phyloP scores from a whole-genome alignment of 2,888 invertebrate genomes.

The Stenoptilia bipunctidactyla region DNA sequence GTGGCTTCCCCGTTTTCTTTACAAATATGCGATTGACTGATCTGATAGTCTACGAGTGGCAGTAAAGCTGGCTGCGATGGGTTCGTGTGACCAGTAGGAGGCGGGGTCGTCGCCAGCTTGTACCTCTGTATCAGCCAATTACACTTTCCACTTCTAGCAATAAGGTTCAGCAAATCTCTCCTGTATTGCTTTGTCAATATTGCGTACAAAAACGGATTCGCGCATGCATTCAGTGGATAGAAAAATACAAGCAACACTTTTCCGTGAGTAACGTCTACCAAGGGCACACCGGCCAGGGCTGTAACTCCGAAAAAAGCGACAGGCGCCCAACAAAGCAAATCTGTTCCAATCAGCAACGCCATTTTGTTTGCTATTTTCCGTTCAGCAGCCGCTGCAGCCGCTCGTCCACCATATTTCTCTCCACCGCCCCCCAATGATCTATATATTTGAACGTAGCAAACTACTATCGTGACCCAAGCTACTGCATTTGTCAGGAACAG shows the following conservation, averaged over 20 bases:
- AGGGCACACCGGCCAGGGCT: conserved; percentile 84
- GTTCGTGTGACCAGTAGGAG: conserved; percentile 53
- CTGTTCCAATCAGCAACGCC: conserved; percentile 89
- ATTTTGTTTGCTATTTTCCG: conserved; percentile 89
- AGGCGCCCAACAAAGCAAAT: conserved; percentile 88
- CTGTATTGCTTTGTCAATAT: conserved; percentile 90
- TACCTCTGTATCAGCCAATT: conserved; percentile 52
- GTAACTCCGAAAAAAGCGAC: conserved; percentile 91
- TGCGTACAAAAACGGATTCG: conserved; percentile 93
- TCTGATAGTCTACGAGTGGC: conserved; percentile 47
- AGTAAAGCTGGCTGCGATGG: conserved; percentile 43
- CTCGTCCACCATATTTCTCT: conserved; percentile 74
- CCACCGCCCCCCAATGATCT: conserved; percentile 81
- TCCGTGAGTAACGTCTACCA: conserved; percentile 85
- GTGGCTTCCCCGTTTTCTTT: conserved; percentile 45
- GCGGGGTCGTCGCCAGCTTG: conserved; percentile 51
- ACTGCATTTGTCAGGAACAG: conserved; percentile 82
- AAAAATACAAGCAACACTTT: conserved; percentile 90
- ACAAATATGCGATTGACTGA: conserved; percentile 36
- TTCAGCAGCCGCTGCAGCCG: conserved; percentile 73
- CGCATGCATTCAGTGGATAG: conserved; percentile 91
- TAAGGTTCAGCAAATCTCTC: conserved; percentile 76
- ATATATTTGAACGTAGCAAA: conserved; percentile 90
- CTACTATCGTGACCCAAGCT: conserved; percentile 86
- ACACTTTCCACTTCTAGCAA: conserved; percentile 73